Evolutionary conservation across 2,797 vertebrate genomes (phyloP), one percentile per base, ranked within the genome.

Genomic region (Lacerta bilineata): DNA sequence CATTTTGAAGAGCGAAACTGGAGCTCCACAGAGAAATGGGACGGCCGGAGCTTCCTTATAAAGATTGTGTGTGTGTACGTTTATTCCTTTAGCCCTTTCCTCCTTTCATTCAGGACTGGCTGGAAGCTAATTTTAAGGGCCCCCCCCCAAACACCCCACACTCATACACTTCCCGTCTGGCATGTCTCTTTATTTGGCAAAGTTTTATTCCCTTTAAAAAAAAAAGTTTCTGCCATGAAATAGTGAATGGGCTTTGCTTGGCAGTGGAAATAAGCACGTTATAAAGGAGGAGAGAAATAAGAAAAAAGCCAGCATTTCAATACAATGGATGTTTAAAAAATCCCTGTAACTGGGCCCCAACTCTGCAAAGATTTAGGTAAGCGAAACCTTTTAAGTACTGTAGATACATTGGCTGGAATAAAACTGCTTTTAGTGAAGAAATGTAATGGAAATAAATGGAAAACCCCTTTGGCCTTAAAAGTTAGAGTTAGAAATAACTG

Each of bases 1-100:
- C 88, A 95, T 95, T 95, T 92, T 82, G 93, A 83, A 93, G 80
- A 94, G 88, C 92, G 95, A 95, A 96, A 93, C 79, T 85, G 69
- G 90, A 95, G 90, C 46, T 80, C 61, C 10, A 74, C 72, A 87
- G 80, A 84, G 68, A 46, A 93, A 90, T 8, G 13, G 20, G 61
- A 55, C 15, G 50, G 50, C 50, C 13, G 72, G 9, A 5, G 15
- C n/a, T 9, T 66, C 43, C 25, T 64, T 41, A 74, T 33, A 76
- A 27, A 50, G 25, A 85, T 41, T 90, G 69, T 80, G 87, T 50
- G 46, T 50, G 46, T 50, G 46, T 50, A 50, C 11, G 50, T 50
- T 13, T 93, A 39, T 84, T 15, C 79, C 61, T 61, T 1, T 41
- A 23, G 15, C 83, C 36, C 33, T 87, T 87, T 92, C 86, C 29